phyloP scores from a whole-genome alignment of 1,140 invertebrate species.

The Leptestheria dahalacensis region DNA sequence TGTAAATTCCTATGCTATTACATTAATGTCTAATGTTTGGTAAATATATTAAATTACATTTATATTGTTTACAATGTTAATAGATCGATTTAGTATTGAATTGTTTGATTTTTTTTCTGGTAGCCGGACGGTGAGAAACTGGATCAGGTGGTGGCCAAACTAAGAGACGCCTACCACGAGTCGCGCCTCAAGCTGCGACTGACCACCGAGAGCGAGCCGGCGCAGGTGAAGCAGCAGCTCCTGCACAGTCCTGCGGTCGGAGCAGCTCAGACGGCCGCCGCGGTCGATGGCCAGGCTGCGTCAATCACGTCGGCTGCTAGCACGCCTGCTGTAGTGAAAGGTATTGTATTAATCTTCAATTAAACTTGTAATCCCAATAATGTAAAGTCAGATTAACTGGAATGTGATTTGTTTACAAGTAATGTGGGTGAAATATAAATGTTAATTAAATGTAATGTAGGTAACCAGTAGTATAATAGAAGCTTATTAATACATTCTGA shows the following conservation, averaged over 20 bases:
- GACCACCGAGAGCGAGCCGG: background rate
- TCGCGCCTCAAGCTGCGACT: constrained; percentile 32
- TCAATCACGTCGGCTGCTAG: background rate
- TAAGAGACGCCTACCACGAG: constrained; percentile 56
- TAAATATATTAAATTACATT: background rate
- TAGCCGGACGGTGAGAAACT: constrained; percentile 55
- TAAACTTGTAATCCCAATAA: no score
- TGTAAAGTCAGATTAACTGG: no score
- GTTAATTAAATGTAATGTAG: no score
- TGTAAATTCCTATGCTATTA: no score
- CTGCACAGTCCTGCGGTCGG: constrained; percentile 1
- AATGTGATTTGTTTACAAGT: no score
- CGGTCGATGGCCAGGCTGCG: background rate
- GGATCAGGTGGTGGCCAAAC: constrained; percentile 55
- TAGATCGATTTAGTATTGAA: background rate
- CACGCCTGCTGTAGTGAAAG: background rate
- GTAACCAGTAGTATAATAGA: no score
- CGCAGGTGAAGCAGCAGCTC: background rate
- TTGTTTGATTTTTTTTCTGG: constrained; percentile 23
- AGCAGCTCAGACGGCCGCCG: background rate
- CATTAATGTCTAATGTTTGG: no score
- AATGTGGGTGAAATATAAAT: no score
- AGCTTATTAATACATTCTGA: no score
- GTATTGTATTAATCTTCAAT: background rate
- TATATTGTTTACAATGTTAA: background rate